Evolutionary conservation across 2,113 vertebrate genomes (phyloP).

Genomic region (Lasiurus cinereus): DNA sequence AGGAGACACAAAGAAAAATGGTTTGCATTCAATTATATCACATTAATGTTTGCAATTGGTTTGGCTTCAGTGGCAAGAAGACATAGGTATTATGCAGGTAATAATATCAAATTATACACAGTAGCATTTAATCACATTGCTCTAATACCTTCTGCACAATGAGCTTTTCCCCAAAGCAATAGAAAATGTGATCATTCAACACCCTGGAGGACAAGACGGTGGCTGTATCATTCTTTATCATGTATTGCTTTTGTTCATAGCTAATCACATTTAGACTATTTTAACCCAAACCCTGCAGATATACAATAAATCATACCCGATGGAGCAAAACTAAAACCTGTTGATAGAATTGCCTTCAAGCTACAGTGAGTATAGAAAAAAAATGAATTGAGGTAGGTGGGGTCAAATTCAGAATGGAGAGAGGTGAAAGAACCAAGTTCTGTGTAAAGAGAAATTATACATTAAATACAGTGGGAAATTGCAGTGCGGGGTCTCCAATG

Average conservation of each 20-base stretch:
- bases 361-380: slow-evolving; percentile 40
- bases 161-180: background rate
- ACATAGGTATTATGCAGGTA: slow-evolving; percentile 52
- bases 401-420: slow-evolving; percentile 57
- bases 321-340: slow-evolving; percentile 59
- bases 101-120: slow-evolving; percentile 64
- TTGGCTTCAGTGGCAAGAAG: slow-evolving; percentile 27
- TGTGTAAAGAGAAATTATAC: background rate
- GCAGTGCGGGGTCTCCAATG: background rate
- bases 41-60: slow-evolving; percentile 59
- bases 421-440: slow-evolving; percentile 56
- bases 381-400: background rate
- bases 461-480: slow-evolving; percentile 37
- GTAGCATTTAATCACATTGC: slow-evolving; percentile 56
- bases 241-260: slow-evolving; percentile 65
- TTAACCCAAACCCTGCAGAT: slow-evolving; percentile 68
- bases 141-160: slow-evolving; percentile 19
- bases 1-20: slow-evolving; percentile 66
- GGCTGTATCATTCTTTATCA: slow-evolving; percentile 33
- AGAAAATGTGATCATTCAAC: slow-evolving; percentile 65
- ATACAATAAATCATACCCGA: slow-evolving; percentile 68
- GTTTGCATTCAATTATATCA: slow-evolving; percentile 16
- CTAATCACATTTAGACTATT: slow-evolving; percentile 69
- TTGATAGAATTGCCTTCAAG: slow-evolving; percentile 66
- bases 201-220: slow-evolving; percentile 58